phyloP scores from a whole-genome alignment of 1,140 invertebrate genomes.

The Ctenoplectra terminalis region DNA sequence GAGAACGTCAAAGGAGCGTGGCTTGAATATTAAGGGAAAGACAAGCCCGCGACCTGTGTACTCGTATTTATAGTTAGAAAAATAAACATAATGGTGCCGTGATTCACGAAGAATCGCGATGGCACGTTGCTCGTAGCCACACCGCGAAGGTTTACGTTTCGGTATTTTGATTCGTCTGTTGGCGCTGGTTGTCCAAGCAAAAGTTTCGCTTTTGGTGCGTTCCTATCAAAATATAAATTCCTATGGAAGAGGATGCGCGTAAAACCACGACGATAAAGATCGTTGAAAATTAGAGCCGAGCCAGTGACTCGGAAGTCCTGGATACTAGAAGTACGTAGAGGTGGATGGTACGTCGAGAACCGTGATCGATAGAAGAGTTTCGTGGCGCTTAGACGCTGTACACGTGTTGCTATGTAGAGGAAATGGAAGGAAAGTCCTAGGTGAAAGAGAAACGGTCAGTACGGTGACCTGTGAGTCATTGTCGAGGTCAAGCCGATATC shows the following conservation, averaged over 20 bases:
- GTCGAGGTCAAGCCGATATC: constrained; percentile 49
- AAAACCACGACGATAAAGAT: not conserved
- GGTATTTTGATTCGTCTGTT: not conserved
- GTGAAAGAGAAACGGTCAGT: constrained; percentile 46
- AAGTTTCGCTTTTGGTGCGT: not conserved
- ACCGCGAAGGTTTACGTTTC: not conserved
- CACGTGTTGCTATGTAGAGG: not conserved
- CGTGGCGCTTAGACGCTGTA: not conserved
- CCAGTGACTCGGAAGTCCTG: not conserved
- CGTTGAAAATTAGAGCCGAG: not conserved
- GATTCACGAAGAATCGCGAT: constrained; percentile 11
- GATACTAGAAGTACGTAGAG: not conserved
- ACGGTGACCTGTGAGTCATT: constrained; percentile 52
- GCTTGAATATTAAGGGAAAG: not conserved
- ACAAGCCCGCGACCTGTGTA: too few relatives aligned
- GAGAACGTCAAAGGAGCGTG: too few relatives aligned
- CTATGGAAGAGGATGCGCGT: constrained; percentile 1
- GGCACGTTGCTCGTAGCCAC: not conserved
- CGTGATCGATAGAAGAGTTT: constrained; percentile 23
- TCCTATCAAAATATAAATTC: not conserved
- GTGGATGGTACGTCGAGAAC: not conserved
- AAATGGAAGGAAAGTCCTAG: constrained; percentile 23
- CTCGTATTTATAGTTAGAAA: constrained; percentile 16
- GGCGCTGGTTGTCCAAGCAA: not conserved
- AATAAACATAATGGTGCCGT: not conserved